These are phyloP conservation scores for Dryobates pubescens DNA, from an alignment of 2,797 vertebrate genomes.

Conservation along the genomic window DNA sequence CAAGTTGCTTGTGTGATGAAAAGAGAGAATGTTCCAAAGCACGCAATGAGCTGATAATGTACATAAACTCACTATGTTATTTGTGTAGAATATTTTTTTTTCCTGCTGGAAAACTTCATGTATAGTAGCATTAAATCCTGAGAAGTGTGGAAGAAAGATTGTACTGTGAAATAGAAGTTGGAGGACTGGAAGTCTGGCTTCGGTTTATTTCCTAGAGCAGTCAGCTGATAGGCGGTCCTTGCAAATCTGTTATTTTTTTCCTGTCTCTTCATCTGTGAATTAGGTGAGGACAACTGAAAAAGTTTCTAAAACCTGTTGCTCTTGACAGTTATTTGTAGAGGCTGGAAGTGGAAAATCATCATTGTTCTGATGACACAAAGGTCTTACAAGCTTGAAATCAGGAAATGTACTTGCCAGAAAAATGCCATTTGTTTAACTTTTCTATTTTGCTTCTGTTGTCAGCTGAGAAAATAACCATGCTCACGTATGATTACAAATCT, in stretches of 20 bases:
- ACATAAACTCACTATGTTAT: fast-evolving
- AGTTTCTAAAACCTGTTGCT: background rate
- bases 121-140: background rate
- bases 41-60: fast-evolving
- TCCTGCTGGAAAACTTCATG: background rate
- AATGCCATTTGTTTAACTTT: background rate
- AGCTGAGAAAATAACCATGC: background rate
- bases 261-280: background rate
- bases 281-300: background rate
- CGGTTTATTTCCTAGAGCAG: background rate
- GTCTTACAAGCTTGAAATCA: background rate
- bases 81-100: background rate
- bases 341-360: background rate
- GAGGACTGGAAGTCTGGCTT: background rate
- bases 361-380: background rate
- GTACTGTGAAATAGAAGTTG: background rate
- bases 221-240: background rate
- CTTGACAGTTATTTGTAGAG: background rate
- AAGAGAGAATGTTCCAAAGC: background rate
- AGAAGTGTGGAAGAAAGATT: background rate
- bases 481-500: background rate
- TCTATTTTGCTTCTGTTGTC: background rate
- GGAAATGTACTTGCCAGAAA: background rate
- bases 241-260: background rate
- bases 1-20: background rate